These are phyloP conservation scores for Chouioia cunea DNA, from an alignment of 2,888 invertebrate genomes.

Conservation along the genomic window DNA sequence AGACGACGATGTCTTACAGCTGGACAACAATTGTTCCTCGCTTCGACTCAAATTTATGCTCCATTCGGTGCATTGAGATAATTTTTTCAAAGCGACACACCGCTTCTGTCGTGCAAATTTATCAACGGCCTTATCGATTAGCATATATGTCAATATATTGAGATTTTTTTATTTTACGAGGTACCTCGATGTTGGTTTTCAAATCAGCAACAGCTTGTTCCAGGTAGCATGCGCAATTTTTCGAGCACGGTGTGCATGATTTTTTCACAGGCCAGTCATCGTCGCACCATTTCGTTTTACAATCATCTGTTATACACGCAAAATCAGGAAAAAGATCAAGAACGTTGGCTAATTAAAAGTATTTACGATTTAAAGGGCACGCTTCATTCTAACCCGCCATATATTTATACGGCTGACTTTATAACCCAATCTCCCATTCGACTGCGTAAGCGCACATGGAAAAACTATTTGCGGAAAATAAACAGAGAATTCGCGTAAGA, in stretches of 20 bases:
- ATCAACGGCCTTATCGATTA: neutral
- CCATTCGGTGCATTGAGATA: conserved; percentile 24
- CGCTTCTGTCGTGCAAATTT: conserved; percentile 3
- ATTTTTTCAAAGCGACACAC: neutral
- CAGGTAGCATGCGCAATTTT: conserved; percentile 49
- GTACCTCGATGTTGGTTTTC: conserved; percentile 33
- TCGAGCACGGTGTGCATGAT: conserved; percentile 40
- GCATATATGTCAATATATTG: conserved; percentile 1
- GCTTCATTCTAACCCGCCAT: neutral
- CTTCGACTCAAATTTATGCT: conserved; percentile 49
- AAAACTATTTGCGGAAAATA: conserved; percentile 16
- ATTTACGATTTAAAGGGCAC: neutral
- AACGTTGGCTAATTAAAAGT: too few species aligned
- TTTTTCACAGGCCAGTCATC: conserved; percentile 10
- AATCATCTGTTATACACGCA: too few species aligned
- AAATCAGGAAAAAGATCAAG: too few species aligned
- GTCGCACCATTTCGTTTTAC: conserved; percentile 1
- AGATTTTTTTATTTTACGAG: neutral
- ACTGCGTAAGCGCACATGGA: neutral
- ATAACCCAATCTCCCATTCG: conserved; percentile 2
- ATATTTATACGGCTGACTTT: conserved; percentile 2
- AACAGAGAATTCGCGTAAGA: neutral
- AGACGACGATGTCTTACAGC: neutral
- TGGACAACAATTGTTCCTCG: conserved; percentile 46
- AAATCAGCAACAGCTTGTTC: conserved; percentile 39